These are phyloP conservation scores for Tenebrio molitor DNA, from an alignment of 1,140 invertebrate species.

Conservation along the genomic window DNA sequence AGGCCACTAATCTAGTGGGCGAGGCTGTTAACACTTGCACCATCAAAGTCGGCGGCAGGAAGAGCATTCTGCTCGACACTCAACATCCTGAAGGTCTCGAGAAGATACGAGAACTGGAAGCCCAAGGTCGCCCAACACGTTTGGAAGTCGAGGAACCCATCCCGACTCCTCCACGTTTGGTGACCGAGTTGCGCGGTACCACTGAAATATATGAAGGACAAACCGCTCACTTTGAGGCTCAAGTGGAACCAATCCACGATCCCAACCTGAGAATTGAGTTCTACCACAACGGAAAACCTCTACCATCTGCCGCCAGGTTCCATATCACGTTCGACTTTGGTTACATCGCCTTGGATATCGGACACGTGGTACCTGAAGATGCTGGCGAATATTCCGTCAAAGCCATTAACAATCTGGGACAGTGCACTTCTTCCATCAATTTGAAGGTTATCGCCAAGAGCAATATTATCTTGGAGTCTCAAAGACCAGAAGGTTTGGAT, in stretches of 20 bases:
- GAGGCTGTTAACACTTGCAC: constrained; percentile 94
- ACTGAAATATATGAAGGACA: constrained; percentile 88
- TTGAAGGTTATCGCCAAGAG: constrained; percentile 87
- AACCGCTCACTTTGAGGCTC: constrained; percentile 91
- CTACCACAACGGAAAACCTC: constrained; percentile 90
- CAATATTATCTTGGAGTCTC: constrained; percentile 93
- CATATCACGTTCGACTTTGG: constrained; percentile 97
- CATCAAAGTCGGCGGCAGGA: constrained; percentile 84
- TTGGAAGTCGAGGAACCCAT: constrained; percentile 86
- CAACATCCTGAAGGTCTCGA: constrained; percentile 94
- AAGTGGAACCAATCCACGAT: constrained; percentile 93
- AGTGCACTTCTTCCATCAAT: constrained; percentile 85
- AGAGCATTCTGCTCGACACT: constrained; percentile 89
- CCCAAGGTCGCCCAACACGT: constrained; percentile 82
- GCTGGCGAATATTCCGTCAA: constrained; percentile 93
- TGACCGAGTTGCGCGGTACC: constrained; percentile 86
- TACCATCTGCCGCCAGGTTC: constrained; percentile 89
- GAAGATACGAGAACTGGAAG: constrained; percentile 91
- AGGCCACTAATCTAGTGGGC: constrained; percentile 91
- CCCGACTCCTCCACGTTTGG: constrained; percentile 83
- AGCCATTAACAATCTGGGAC: constrained; percentile 89
- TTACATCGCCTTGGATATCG: constrained; percentile 93
- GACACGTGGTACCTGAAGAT: constrained; percentile 91
- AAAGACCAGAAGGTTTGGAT: constrained; percentile 95
- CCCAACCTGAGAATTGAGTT: constrained; percentile 92